Conservation (phyloP, 2,888 invertebrate genomes). For the Formica aserva region DNA sequence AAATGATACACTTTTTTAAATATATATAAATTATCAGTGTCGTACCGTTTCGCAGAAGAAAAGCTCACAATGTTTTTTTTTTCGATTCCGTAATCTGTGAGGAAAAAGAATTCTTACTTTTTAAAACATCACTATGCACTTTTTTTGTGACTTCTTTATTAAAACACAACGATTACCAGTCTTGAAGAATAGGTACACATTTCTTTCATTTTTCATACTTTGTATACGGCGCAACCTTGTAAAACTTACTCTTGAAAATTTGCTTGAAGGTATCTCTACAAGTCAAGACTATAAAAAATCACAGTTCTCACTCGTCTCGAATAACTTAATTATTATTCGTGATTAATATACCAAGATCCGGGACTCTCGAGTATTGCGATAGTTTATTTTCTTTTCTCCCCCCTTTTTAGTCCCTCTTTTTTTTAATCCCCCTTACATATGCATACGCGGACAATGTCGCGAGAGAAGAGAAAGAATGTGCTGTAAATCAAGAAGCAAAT, state of each 20-base stretch:
- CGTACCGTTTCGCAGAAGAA: neutral
- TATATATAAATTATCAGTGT: neutral
- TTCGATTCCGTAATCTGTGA: neutral
- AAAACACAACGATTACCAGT: conserved; percentile 80
- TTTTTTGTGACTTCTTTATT: conserved; percentile 69
- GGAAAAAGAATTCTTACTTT: neutral
- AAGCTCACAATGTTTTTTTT: neutral
- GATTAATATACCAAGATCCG: conserved; percentile 68
- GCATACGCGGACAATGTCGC: neutral
- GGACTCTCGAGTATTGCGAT: conserved; percentile 64
- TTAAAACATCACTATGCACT: conserved; percentile 12
- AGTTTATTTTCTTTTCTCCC: conserved; percentile 31
- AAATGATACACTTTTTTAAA: neutral
- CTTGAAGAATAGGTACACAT: conserved; percentile 81
- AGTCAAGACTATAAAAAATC: conserved; percentile 77
- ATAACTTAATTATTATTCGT: conserved; percentile 73
- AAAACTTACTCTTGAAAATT: conserved; percentile 75
- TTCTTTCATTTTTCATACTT: conserved; percentile 57
- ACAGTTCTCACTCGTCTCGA: conserved; percentile 75
- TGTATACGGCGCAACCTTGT: conserved; percentile 75
- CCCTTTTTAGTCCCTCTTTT: neutral
- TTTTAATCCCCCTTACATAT: neutral
- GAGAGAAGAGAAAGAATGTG: conserved; percentile 26
- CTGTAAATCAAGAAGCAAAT: conserved; percentile 33
- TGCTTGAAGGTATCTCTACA: conserved; percentile 72